Percentiles rank a stretch among this genome's conserved stretches.
Evolutionary conservation across 2,888 invertebrate genomes (phyloP).

Genomic region (Oxyteleia sp.): DNA sequence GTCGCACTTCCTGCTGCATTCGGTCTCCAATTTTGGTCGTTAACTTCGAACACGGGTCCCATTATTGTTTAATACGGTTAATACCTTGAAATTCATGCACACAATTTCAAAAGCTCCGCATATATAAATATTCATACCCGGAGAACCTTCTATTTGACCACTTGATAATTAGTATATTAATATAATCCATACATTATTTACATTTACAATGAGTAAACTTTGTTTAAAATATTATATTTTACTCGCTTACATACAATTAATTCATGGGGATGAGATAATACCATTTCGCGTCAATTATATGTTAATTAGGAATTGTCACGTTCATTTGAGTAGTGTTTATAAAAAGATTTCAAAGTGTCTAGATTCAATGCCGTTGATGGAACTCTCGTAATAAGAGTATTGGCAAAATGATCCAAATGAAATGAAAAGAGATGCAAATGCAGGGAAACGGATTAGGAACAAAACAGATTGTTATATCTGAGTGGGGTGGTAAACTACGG

Average conservation of each 20-base stretch:
- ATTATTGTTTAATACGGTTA: conserved; percentile 51
- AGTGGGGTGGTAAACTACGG: conserved; percentile 64
- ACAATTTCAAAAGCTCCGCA: conserved; percentile 14
- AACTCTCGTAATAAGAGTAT: conserved; percentile 56
- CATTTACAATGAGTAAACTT: conserved; percentile 14
- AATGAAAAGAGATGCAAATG: conserved; percentile 71
- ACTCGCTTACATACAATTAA: too few relatives aligned
- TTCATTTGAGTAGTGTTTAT: conserved; percentile 5
- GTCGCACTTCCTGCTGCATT: conserved; percentile 66
- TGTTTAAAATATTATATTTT: conserved; percentile 5
- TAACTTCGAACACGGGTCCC: conserved; percentile 52
- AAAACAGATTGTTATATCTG: conserved; percentile 71
- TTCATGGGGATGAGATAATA: too few relatives aligned
- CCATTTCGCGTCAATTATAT: conserved; percentile 45
- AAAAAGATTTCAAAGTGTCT: conserved; percentile 31
- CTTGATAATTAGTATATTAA: conserved; percentile 16
- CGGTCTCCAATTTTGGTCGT: conserved; percentile 62
- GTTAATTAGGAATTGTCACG: conserved; percentile 48
- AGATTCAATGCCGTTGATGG: conserved; percentile 10
- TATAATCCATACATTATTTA: conserved; percentile 5
- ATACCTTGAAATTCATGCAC: conserved; percentile 19
- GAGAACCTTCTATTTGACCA: conserved; percentile 17
- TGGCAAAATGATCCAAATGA: conserved; percentile 58
- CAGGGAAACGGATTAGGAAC: conserved; percentile 69
- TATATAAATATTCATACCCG: too few relatives aligned